A percentile compares a stretch with the other conserved stretches of the same genome.
phyloP scores from a whole-genome alignment of 1,140 invertebrate species.

The Dryas iulia region DNA sequence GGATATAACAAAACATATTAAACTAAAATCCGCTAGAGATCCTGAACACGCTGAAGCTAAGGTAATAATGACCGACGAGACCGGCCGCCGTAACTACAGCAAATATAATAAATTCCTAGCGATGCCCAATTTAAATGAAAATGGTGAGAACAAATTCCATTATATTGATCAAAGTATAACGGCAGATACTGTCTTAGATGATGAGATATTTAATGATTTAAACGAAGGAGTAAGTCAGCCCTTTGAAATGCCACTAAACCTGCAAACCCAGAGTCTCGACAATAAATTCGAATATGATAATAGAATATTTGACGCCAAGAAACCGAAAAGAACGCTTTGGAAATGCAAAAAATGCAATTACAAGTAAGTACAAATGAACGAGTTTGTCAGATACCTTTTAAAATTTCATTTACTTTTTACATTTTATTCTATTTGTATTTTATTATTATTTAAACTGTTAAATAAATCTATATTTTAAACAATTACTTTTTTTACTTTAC shows the following conservation, averaged over 20 bases:
- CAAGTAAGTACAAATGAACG: conserved; percentile 80
- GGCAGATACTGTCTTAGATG: conserved; percentile 54
- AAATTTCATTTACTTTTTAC: too few species aligned
- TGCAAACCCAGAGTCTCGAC: conserved; percentile 61
- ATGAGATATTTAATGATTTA: conserved; percentile 56
- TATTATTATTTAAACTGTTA: background rate
- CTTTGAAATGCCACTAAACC: conserved; percentile 69
- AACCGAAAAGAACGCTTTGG: conserved; percentile 78
- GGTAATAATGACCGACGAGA: conserved; percentile 94
- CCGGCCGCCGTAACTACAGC: conserved; percentile 93
- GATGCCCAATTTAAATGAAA: conserved; percentile 84
- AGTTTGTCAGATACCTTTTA: background rate
- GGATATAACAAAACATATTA: conserved; percentile 98
- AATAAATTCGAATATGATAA: conserved; percentile 50
- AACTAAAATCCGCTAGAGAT: conserved; percentile 92
- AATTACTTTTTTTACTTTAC: conserved; percentile 30
- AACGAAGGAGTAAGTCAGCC: conserved; percentile 45
- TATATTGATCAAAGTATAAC: conserved; percentile 65
- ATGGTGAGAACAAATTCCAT: conserved; percentile 70
- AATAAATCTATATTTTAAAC: conserved; percentile 16
- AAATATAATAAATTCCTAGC: conserved; percentile 94
- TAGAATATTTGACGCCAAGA: conserved; percentile 64
- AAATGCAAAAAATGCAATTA: conserved; percentile 93
- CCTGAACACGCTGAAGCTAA: conserved; percentile 87
- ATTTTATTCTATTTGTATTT: too few species aligned